These are phyloP conservation scores for Prenolepis imparis DNA, from an alignment of 2,888 invertebrate genomes.

Conservation along the genomic window DNA sequence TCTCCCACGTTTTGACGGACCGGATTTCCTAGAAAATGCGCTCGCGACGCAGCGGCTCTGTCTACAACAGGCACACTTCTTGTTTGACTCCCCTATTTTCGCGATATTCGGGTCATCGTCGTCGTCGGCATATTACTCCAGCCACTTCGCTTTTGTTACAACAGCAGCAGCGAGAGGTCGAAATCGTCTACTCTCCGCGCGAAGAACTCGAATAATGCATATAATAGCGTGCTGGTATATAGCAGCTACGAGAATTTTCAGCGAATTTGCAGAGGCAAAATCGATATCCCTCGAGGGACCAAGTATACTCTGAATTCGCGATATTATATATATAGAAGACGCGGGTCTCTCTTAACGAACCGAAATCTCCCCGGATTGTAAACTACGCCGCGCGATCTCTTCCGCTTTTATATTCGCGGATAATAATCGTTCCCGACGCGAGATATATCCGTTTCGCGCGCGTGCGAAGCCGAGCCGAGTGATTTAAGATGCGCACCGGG, in stretches of 20 bases:
- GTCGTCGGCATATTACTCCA: conserved; percentile 7
- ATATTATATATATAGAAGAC: not conserved
- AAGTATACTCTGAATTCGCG: not conserved
- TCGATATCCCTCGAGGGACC: conserved; percentile 27
- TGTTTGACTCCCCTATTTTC: conserved; percentile 22
- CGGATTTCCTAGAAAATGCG: conserved; percentile 6
- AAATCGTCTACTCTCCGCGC: not conserved
- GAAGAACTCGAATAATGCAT: conserved; percentile 28
- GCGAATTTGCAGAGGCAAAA: conserved; percentile 19
- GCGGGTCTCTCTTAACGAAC: not conserved
- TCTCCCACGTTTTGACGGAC: not conserved
- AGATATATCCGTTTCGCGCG: not conserved
- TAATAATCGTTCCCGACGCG: too few species aligned
- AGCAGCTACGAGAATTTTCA: conserved; percentile 23
- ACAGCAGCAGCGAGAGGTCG: not conserved
- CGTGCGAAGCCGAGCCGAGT: not conserved
- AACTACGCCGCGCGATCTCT: not conserved
- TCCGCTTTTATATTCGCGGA: not conserved
- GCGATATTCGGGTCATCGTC: conserved; percentile 22
- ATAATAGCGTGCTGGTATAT: conserved; percentile 12
- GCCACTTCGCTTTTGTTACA: conserved; percentile 26
- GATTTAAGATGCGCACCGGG: conserved; percentile 22
- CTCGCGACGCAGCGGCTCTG: conserved; percentile 7
- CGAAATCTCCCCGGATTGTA: not conserved
- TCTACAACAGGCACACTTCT: not conserved